These are phyloP conservation scores for Martes martes DNA, from an alignment of 2,113 vertebrate genomes.

Conservation along the genomic window DNA sequence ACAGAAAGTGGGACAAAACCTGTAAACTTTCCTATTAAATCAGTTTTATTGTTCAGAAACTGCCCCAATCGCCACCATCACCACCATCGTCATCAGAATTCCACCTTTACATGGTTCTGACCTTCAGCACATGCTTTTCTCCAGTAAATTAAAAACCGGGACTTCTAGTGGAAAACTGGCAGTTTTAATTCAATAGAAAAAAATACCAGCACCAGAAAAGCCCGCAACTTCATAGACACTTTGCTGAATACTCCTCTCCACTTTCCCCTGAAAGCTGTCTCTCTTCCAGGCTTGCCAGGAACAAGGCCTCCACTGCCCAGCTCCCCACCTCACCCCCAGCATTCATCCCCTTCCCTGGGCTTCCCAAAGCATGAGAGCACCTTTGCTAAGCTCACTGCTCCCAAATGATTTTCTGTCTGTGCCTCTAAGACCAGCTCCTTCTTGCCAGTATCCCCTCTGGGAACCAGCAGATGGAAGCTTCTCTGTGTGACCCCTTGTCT, in stretches of 20 bases:
- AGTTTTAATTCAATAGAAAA: constrained; percentile 6
- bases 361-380: neutral
- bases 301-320: neutral
- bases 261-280: neutral
- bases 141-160: constrained; percentile 9
- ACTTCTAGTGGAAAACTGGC: neutral
- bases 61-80: neutral
- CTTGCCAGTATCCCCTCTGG: no score
- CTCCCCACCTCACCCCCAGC: neutral
- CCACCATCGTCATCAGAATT: neutral
- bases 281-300: neutral
- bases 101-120: neutral
- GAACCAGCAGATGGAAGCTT: neutral
- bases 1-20: neutral
- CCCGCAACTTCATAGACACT: neutral
- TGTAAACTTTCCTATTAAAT: neutral
- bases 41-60: neutral
- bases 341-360: neutral
- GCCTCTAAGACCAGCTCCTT: no score
- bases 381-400: neutral
- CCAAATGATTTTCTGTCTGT: neutral
- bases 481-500: neutral
- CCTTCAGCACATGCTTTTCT: neutral
- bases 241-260: neutral
- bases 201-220: neutral